These are phyloP conservation scores for Xylocopa sonorina DNA, from an alignment of 1,140 invertebrate genomes.

Conservation along the genomic window DNA sequence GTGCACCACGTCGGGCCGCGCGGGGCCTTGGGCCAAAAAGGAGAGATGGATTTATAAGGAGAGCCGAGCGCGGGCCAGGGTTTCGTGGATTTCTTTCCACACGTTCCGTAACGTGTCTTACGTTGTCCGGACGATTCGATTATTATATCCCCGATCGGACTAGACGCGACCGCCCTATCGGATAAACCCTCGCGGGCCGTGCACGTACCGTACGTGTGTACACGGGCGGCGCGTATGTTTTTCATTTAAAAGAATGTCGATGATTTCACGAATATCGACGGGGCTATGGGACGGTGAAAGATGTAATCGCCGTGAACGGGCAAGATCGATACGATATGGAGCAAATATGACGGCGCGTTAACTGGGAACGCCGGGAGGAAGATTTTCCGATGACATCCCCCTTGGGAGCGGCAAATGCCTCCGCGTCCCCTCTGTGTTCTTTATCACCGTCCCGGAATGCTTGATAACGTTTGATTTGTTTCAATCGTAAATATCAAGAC, in stretches of 20 bases:
- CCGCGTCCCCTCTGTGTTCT: slow-evolving; percentile 80
- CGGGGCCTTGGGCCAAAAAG: slow-evolving; percentile 47
- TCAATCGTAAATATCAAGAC: slow-evolving; percentile 81
- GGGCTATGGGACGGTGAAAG: slow-evolving; percentile 24
- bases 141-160: neutral
- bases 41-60: slow-evolving; percentile 79
- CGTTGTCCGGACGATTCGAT: slow-evolving; percentile 27
- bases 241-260: slow-evolving; percentile 34
- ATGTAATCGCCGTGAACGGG: slow-evolving; percentile 45
- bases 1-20: slow-evolving; percentile 24
- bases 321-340: slow-evolving; percentile 47
- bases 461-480: slow-evolving; percentile 83
- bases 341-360: slow-evolving; percentile 60
- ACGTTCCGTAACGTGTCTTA: slow-evolving; percentile 14
- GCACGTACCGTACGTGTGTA: too few relatives aligned
- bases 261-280: slow-evolving; percentile 36
- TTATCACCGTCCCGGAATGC: slow-evolving; percentile 80
- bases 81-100: slow-evolving; percentile 75
- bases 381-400: slow-evolving; percentile 65
- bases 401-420: slow-evolving; percentile 74
- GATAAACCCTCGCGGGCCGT: neutral
- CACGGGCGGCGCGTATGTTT: too few relatives aligned
- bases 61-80: slow-evolving; percentile 61
- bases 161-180: slow-evolving; percentile 26
- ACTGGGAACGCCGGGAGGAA: slow-evolving; percentile 46